phyloP scores from a whole-genome alignment of 2,888 invertebrate genomes.

The Drosophila siamana region DNA sequence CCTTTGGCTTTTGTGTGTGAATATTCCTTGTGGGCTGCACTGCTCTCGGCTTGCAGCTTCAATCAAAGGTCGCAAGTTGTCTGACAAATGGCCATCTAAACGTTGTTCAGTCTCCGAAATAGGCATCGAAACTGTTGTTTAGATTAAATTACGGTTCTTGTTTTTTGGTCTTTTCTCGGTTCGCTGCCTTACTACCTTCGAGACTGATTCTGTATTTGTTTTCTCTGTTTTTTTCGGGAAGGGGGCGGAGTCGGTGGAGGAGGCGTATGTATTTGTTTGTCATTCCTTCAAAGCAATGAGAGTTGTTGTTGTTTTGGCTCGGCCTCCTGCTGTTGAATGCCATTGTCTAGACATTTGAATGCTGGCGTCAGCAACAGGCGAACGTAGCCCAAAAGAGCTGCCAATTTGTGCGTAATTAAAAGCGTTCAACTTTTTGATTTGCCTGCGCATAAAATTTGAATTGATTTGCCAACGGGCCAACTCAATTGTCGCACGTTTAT shows the following conservation, averaged over 20 bases:
- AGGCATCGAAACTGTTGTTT: conserved; percentile 70
- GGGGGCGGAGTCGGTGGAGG: no score
- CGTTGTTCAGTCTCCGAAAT: conserved; percentile 29
- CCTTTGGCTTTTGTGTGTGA: conserved; percentile 20
- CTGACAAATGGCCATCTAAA: conserved; percentile 76
- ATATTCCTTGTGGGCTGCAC: neutral
- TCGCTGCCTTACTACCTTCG: conserved; percentile 41
- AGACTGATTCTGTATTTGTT: conserved; percentile 1
- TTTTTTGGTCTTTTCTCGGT: conserved; percentile 53
- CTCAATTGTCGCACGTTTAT: conserved; percentile 66
- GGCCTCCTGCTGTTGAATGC: conserved; percentile 21
- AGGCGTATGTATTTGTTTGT: conserved; percentile 27
- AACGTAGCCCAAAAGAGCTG: conserved; percentile 28
- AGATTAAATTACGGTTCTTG: conserved; percentile 72
- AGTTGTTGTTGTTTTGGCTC: conserved; percentile 22
- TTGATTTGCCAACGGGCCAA: conserved; percentile 41
- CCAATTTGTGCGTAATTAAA: conserved; percentile 71
- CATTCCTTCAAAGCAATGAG: conserved; percentile 28
- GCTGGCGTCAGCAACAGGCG: conserved; percentile 39
- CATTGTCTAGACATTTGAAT: conserved; percentile 68
- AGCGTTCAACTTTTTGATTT: conserved; percentile 66
- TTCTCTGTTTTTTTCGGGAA: no score
- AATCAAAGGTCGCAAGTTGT: conserved; percentile 70
- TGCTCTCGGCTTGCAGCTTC: conserved; percentile 30
- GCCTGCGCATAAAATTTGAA: conserved; percentile 61